A percentile compares a stretch with the other conserved stretches of the same genome.
These are phyloP conservation scores for Ia io DNA, from an alignment of 2,113 vertebrate genomes.

Conservation along the genomic window DNA sequence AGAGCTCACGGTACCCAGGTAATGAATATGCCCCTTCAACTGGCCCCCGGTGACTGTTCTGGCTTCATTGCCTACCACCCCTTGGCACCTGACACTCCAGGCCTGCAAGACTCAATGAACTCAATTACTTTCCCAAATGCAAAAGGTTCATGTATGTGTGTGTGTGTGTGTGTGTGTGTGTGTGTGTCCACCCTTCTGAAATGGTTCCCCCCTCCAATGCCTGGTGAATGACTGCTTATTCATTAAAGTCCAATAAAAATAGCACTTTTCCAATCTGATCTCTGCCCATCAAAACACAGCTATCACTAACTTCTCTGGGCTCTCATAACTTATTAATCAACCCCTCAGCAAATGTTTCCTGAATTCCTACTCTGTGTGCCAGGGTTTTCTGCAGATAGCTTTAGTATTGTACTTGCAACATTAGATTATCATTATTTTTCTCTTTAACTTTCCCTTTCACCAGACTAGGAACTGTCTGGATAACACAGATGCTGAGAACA, in stretches of 20 bases:
- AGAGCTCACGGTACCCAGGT: neutral
- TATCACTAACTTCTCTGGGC: neutral
- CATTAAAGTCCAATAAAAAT: conserved; percentile 18
- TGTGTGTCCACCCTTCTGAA: neutral
- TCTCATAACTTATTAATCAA: neutral
- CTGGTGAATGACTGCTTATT: neutral
- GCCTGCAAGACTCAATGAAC: neutral
- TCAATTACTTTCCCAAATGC: neutral
- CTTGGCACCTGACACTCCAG: neutral
- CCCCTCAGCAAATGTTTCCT: neutral
- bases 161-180: neutral
- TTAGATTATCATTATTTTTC: neutral
- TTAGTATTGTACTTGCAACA: neutral
- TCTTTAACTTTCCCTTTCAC: neutral
- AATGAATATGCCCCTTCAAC: neutral
- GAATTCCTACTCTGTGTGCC: neutral
- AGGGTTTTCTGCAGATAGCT: neutral
- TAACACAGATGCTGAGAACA: neutral
- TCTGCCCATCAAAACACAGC: neutral
- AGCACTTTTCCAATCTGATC: neutral
- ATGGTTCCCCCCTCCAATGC: neutral
- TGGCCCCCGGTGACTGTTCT: neutral
- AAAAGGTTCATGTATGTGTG: neutral
- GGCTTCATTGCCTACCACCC: neutral
- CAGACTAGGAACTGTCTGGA: neutral